phyloP scores from a whole-genome alignment of 2,797 vertebrate genomes.

The Mus spretus region DNA sequence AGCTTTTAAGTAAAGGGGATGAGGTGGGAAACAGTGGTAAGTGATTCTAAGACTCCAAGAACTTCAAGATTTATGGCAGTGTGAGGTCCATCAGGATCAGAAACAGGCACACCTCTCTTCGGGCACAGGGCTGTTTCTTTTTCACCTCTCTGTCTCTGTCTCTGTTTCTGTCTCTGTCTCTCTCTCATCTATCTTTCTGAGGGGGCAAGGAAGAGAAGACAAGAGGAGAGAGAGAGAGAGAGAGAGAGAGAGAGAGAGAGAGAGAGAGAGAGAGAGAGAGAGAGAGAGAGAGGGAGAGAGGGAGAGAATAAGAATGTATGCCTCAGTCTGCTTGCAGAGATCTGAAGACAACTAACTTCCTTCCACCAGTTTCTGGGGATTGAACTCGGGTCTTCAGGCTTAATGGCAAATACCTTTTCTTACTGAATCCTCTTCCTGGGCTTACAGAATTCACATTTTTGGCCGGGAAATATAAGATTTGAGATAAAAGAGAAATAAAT shows the following conservation, averaged over 20 bases:
- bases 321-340: neutral
- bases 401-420: neutral
- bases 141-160: too few species aligned
- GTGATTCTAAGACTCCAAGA: slow-evolving; percentile 17
- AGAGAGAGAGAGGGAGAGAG: neutral
- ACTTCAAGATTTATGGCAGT: slow-evolving; percentile 1
- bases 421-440: too few species aligned
- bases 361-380: neutral
- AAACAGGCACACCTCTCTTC: neutral
- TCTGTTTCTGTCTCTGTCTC: too few species aligned
- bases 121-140: neutral
- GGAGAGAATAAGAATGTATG: too few species aligned
- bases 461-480: neutral
- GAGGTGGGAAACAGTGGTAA: neutral
- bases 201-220: neutral
- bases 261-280: too few species aligned
- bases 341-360: neutral
- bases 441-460: neutral
- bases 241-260: neutral
- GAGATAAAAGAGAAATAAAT: neutral
- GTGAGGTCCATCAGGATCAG: neutral
- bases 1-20: slow-evolving; percentile 21
- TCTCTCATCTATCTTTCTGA: too few species aligned
- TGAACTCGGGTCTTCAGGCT: neutral
- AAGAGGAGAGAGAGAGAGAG: neutral